phyloP scores from a whole-genome alignment of 2,888 invertebrate genomes.

The Ctena decussata region DNA sequence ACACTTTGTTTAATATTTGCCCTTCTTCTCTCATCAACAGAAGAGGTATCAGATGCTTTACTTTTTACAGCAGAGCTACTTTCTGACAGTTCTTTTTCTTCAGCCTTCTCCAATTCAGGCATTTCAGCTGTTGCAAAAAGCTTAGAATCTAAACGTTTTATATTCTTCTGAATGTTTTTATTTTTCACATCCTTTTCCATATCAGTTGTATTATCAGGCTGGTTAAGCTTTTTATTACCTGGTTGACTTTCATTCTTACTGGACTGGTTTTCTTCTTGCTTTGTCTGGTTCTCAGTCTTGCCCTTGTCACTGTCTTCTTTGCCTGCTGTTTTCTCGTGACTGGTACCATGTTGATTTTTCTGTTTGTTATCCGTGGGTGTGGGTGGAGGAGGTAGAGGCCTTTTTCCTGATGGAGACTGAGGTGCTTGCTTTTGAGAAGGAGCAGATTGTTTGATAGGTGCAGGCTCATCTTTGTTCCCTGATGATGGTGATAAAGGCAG shows the following conservation, averaged over 20 bases:
- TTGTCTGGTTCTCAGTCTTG: not conserved
- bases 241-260: not conserved
- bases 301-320: not conserved
- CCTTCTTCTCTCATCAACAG: not conserved
- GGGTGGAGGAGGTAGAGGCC: not conserved
- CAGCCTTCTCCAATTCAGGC: not conserved
- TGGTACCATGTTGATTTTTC: not conserved
- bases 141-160: not conserved
- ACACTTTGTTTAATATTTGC: not conserved
- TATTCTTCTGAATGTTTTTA: not conserved
- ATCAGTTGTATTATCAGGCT: not conserved
- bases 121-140: not conserved
- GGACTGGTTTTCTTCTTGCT: not conserved
- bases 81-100: not conserved
- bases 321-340: not conserved
- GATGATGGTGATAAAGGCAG: not conserved
- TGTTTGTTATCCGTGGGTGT: not conserved
- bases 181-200: not conserved
- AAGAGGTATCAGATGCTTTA: too few species aligned
- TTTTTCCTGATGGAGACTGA: not conserved
- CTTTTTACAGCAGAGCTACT: too few species aligned
- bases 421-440: not conserved
- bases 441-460: too few species aligned
- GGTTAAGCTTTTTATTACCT: not conserved
- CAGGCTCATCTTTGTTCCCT: not conserved